Conservation (phyloP, 2,888 invertebrate species). For the Amorpha juglandis region DNA sequence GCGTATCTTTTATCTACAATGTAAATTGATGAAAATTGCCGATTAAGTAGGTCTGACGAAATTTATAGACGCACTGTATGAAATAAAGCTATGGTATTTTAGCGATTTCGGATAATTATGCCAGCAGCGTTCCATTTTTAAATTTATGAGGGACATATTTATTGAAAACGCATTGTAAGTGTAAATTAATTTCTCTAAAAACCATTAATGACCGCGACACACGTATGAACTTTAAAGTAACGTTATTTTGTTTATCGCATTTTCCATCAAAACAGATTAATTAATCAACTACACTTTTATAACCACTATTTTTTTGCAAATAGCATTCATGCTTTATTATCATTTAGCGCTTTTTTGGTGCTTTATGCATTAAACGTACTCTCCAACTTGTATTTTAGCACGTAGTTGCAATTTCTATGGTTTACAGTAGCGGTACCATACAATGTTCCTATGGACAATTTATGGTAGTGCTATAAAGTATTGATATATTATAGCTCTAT, state of each 20-base stretch:
- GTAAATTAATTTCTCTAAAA: background rate
- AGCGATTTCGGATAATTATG: background rate
- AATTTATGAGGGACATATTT: background rate
- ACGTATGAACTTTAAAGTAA: background rate
- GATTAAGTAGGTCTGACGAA: background rate
- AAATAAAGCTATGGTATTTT: background rate
- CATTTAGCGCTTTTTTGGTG: background rate
- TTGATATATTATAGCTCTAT: too few species aligned
- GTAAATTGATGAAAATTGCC: background rate
- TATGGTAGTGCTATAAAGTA: too few species aligned
- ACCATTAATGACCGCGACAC: background rate
- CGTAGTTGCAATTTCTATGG: too few species aligned
- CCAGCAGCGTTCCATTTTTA: background rate
- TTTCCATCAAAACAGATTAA: background rate
- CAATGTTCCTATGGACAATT: too few species aligned
- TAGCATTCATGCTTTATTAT: background rate
- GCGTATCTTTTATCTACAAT: background rate
- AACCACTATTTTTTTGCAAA: background rate
- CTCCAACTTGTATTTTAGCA: too few species aligned
- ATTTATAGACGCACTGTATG: background rate
- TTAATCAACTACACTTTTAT: background rate
- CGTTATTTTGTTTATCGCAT: background rate
- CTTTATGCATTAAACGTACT: background rate
- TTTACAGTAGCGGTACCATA: too few species aligned
- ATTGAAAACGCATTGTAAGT: background rate